These are phyloP conservation scores for Nowickia ferox DNA, from an alignment of 2,888 invertebrate genomes.

Conservation along the genomic window DNA sequence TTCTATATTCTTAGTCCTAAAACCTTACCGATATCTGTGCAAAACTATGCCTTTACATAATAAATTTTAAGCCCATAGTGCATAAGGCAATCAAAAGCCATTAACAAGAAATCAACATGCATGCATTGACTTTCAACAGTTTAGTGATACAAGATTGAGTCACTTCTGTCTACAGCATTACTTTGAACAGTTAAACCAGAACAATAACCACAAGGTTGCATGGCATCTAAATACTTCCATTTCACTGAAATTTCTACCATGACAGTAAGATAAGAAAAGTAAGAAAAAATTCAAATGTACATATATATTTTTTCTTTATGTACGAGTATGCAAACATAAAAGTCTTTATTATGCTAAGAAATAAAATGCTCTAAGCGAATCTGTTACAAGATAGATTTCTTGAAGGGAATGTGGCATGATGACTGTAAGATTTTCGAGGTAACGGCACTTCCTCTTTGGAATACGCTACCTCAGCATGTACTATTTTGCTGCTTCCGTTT, in stretches of 20 bases:
- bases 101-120: background rate
- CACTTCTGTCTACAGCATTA: constrained; percentile 73
- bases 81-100: background rate
- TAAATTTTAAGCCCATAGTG: background rate
- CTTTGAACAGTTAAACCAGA: constrained; percentile 27
- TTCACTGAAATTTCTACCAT: constrained; percentile 12
- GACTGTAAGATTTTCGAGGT: constrained; percentile 14
- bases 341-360: constrained; percentile 40
- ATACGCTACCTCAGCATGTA: background rate
- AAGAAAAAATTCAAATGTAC: background rate
- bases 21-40: too few species aligned
- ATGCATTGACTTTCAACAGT: constrained; percentile 58
- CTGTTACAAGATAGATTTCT: background rate
- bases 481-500: background rate
- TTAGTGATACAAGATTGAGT: constrained; percentile 74
- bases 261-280: background rate
- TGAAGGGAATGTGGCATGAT: background rate
- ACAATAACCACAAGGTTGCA: background rate
- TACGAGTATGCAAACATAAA: constrained; percentile 63
- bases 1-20: too few species aligned
- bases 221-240: constrained; percentile 31
- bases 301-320: background rate
- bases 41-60: too few species aligned
- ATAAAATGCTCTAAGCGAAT: constrained; percentile 3
- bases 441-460: background rate